Conservation (phyloP, 2,888 invertebrate species). For the Drosophila austrosaltans region DNA sequence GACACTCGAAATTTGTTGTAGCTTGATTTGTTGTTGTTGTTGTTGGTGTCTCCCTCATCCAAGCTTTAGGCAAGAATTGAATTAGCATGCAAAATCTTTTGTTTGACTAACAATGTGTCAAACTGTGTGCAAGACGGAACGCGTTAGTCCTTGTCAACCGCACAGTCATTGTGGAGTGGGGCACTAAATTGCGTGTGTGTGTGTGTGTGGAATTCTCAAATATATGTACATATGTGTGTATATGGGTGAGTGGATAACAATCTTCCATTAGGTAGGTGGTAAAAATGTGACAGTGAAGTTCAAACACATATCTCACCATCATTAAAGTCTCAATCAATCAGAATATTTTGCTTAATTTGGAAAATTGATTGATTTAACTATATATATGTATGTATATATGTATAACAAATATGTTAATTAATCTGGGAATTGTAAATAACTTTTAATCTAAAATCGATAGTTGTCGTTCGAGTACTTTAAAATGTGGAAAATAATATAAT, state of each 20-base stretch:
- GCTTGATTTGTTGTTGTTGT: constrained; percentile 42
- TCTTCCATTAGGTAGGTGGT: not conserved
- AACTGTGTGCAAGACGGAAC: constrained; percentile 61
- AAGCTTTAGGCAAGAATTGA: constrained; percentile 61
- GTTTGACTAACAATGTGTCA: constrained; percentile 79
- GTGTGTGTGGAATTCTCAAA: not conserved
- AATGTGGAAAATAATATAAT: too few relatives aligned
- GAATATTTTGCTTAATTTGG: not conserved
- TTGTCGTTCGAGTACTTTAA: not conserved
- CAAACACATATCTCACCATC: not conserved
- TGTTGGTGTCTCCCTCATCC: constrained; percentile 19
- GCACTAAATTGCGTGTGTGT: not conserved
- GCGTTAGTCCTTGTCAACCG: constrained; percentile 52
- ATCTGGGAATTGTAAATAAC: not conserved
- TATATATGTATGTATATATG: too few relatives aligned
- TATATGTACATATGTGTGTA: not conserved
- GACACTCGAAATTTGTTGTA: constrained; percentile 26
- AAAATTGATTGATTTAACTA: constrained; percentile 5
- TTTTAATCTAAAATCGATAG: not conserved
- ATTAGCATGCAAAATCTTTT: constrained; percentile 79
- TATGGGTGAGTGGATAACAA: not conserved
- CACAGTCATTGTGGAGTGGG: constrained; percentile 21
- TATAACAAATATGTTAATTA: not conserved
- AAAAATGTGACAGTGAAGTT: constrained; percentile 2
- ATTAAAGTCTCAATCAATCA: constrained; percentile 12